Evolutionary conservation across 2,797 vertebrate species (phyloP).

Genomic region (Danio tinwini): DNA sequence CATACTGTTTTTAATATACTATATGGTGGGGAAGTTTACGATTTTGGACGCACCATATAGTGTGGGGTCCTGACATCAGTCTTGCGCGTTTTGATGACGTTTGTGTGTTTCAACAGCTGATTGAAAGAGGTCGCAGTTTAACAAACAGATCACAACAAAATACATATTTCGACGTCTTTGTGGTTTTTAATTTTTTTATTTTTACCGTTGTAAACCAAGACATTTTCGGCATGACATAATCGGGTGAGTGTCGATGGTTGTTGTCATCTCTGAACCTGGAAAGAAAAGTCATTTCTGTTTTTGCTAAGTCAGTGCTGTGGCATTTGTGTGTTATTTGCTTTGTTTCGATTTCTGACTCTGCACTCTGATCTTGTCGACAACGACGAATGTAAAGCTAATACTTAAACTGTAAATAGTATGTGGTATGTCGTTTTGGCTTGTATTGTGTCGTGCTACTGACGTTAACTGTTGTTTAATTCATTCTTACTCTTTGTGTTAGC

Average conservation of each 20-base stretch:
- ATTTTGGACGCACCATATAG: too few species aligned
- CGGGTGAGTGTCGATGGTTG: slow-evolving; percentile 65
- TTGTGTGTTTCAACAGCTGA: slow-evolving; percentile 73
- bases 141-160: slow-evolving; percentile 61
- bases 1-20: too few species aligned
- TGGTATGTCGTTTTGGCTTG: not conserved
- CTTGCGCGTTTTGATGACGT: slow-evolving; percentile 70
- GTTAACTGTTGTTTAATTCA: not conserved
- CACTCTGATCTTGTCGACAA: not conserved
- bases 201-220: slow-evolving; percentile 20
- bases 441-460: not conserved
- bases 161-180: slow-evolving; percentile 5
- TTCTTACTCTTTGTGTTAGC: slow-evolving; percentile 16
- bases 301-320: slow-evolving; percentile 73
- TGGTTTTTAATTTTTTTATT: not conserved
- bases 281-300: slow-evolving; percentile 58
- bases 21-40: too few species aligned
- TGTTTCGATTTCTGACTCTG: slow-evolving; percentile 26
- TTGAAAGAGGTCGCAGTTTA: slow-evolving; percentile 60
- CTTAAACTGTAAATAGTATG: not conserved
- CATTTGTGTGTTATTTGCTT: slow-evolving; percentile 64
- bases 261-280: not conserved
- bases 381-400: not conserved
- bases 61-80: slow-evolving; percentile 67
- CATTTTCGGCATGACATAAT: slow-evolving; percentile 71